Evolutionary conservation across 2,888 invertebrate species (phyloP).

Genomic region (Drosophila peninsularis): DNA sequence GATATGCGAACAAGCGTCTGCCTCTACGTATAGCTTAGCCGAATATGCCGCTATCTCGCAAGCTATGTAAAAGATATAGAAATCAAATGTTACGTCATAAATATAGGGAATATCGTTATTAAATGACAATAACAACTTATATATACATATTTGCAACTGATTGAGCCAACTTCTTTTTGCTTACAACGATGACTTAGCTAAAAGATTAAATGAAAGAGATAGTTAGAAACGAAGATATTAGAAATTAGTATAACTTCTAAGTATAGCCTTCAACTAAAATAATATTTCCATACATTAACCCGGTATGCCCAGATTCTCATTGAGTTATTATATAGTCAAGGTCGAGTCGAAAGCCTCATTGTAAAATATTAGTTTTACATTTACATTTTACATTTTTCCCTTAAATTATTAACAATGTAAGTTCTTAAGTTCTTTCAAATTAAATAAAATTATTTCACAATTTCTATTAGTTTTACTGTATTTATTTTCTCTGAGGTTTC

Average conservation of each 20-base stretch:
- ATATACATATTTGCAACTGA: background rate
- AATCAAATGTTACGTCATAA: conserved; percentile 1
- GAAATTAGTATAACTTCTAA: background rate
- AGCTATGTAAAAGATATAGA: conserved; percentile 29
- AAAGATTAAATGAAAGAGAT: background rate
- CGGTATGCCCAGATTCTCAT: no score
- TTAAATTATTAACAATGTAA: no score
- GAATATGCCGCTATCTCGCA: conserved; percentile 63
- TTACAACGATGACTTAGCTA: background rate
- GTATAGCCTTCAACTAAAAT: background rate
- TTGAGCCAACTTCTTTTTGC: background rate
- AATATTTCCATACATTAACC: background rate
- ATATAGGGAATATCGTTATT: background rate
- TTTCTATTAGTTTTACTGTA: conserved; percentile 45
- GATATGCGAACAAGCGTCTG: conserved; percentile 8
- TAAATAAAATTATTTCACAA: background rate
- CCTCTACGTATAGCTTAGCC: conserved; percentile 40
- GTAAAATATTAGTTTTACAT: background rate
- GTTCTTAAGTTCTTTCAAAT: background rate
- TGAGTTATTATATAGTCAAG: background rate
- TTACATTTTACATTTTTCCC: background rate
- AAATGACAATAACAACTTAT: background rate
- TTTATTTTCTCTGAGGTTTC: conserved; percentile 51
- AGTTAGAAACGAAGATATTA: background rate
- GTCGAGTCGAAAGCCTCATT: background rate